These are phyloP conservation scores for Helicoverpa zea DNA, from an alignment of 1,140 invertebrate genomes.

Conservation along the genomic window DNA sequence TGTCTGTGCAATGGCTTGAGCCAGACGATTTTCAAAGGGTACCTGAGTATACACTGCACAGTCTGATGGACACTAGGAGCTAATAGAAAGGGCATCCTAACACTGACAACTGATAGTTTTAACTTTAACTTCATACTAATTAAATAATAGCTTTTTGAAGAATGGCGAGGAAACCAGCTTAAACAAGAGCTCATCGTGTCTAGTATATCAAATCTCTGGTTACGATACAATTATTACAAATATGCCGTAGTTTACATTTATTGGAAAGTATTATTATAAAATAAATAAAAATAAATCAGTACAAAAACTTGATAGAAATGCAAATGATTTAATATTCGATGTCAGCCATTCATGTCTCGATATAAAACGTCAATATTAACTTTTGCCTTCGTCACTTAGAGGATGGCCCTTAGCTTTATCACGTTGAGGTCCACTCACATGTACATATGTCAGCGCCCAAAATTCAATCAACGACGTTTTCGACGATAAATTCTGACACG, in stretches of 20 bases:
- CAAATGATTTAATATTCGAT: background rate
- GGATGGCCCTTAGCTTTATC: constrained; percentile 1
- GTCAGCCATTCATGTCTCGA: background rate
- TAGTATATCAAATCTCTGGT: too few species aligned
- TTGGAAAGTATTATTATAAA: too few species aligned
- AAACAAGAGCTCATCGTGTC: too few species aligned
- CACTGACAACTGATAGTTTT: constrained; percentile 4
- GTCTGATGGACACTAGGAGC: constrained; percentile 23
- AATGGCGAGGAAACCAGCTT: too few species aligned
- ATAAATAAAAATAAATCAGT: too few species aligned
- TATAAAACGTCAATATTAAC: constrained; percentile 28
- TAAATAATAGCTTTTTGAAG: too few species aligned
- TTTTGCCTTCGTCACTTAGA: background rate
- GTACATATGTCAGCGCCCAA: background rate
- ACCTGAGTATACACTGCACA: constrained; percentile 16
- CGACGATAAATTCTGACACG: background rate
- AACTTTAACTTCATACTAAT: too few species aligned
- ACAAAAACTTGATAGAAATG: background rate
- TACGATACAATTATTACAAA: too few species aligned
- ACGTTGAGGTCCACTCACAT: background rate
- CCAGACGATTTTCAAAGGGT: constrained; percentile 17
- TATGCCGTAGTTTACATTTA: too few species aligned
- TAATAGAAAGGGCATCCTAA: background rate
- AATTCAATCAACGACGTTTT: constrained; percentile 30
- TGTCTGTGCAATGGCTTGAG: background rate